These are phyloP conservation scores for Artemia sinica DNA, from an alignment of 2,888 invertebrate genomes.

Conservation along the genomic window DNA sequence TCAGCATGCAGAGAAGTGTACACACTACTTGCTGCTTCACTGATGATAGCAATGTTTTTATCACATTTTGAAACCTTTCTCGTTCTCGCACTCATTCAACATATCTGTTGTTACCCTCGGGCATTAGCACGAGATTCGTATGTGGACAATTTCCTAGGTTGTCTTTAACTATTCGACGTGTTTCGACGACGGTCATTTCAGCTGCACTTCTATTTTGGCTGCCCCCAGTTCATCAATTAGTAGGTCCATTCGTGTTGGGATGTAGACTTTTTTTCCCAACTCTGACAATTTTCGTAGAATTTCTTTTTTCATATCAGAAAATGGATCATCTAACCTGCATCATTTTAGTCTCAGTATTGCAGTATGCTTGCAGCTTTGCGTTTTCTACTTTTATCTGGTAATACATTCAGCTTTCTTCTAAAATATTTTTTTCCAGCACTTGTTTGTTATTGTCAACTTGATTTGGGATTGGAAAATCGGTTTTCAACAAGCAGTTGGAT, in stretches of 20 bases:
- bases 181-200: constrained; percentile 98
- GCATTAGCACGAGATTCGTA: constrained; percentile 87
- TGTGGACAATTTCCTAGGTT: constrained; percentile 77
- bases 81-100: constrained; percentile 62
- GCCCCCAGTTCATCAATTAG: constrained; percentile 88
- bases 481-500: constrained; percentile 90
- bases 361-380: background rate
- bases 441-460: constrained; percentile 31
- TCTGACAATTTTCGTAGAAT: constrained; percentile 64
- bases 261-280: constrained; percentile 71
- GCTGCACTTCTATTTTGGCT: constrained; percentile 94
- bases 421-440: too few species aligned
- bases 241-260: constrained; percentile 92
- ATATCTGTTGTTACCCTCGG: constrained; percentile 91
- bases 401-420: too few species aligned
- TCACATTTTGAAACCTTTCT: constrained; percentile 85
- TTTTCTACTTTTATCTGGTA: too few species aligned
- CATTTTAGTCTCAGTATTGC: constrained; percentile 32
- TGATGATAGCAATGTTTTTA: constrained; percentile 95
- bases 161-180: constrained; percentile 73
- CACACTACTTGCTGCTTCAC: constrained; percentile 96
- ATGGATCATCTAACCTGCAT: constrained; percentile 36
- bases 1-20: constrained; percentile 89
- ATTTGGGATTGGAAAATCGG: constrained; percentile 93
- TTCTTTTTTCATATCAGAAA: constrained; percentile 65